A percentile compares a stretch with the other conserved stretches of the same genome.
Conservation (phyloP, 2,113 vertebrate species). For the Climacteris rufus region DNA sequence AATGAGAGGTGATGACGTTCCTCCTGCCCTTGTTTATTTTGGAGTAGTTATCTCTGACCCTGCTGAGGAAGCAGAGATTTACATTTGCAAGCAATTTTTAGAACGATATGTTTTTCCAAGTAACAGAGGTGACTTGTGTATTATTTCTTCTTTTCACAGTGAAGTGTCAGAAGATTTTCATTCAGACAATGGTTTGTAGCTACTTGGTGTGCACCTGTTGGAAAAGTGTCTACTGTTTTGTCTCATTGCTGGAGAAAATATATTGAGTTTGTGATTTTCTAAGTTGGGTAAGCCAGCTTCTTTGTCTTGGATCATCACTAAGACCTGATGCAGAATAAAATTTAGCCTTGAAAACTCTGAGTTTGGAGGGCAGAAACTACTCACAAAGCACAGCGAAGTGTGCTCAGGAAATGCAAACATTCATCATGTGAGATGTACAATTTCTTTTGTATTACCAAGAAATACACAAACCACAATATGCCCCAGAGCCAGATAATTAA, state of each 20-base stretch:
- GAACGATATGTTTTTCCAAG: not conserved
- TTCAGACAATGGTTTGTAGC: not conserved
- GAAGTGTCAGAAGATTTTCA: not conserved
- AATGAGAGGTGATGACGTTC: not conserved
- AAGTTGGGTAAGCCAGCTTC: fast-evolving
- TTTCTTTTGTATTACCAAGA: not conserved
- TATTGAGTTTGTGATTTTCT: not conserved
- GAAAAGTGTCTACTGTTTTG: not conserved
- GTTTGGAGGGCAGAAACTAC: not conserved
- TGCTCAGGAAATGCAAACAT: not conserved
- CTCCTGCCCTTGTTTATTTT: not conserved
- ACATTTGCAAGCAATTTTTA: not conserved
- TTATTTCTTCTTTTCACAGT: not conserved
- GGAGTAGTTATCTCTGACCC: not conserved
- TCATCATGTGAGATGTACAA: not conserved
- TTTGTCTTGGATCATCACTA: not conserved
- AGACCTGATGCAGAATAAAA: not conserved
- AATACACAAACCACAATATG: fast-evolving
- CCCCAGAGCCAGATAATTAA: not conserved
- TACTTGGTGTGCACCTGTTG: not conserved
- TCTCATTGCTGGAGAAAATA: not conserved
- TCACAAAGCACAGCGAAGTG: not conserved
- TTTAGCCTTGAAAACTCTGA: not conserved
- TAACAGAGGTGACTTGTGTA: fast-evolving
- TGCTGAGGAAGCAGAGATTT: not conserved